Evolutionary conservation across 2,888 invertebrate genomes (phyloP).

Genomic region (Orchesellides sinensis): DNA sequence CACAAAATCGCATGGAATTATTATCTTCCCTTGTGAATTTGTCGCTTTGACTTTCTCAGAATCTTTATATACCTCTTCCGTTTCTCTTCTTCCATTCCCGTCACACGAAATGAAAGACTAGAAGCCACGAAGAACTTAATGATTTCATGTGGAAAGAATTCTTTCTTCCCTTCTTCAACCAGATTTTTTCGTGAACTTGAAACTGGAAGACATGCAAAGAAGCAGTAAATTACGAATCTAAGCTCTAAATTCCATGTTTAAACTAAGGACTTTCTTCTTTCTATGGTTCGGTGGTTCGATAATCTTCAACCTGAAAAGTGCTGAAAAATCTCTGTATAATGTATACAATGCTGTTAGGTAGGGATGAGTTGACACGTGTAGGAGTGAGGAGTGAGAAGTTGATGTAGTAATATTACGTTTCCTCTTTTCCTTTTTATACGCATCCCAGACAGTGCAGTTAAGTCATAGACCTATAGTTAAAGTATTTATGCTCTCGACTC

Average conservation of each 20-base stretch:
- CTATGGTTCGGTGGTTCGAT: neutral
- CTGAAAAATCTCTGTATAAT: neutral
- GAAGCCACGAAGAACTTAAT: neutral
- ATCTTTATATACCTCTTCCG: neutral
- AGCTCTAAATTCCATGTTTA: constrained; percentile 18
- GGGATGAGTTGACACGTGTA: constrained; percentile 6
- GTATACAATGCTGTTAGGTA: neutral
- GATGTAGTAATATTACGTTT: neutral
- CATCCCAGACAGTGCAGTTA: too few relatives aligned
- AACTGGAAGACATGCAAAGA: constrained; percentile 35
- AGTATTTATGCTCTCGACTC: too few relatives aligned
- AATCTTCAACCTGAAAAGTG: neutral
- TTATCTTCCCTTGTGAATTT: constrained; percentile 53
- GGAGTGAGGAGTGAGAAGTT: too few relatives aligned
- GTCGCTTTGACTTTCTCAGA: constrained; percentile 50
- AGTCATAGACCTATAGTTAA: too few relatives aligned
- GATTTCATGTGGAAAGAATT: constrained; percentile 42
- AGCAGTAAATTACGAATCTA: constrained; percentile 36
- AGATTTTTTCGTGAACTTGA: neutral
- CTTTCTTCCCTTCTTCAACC: constrained; percentile 10
- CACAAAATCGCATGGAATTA: constrained; percentile 48
- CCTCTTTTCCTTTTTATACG: too few relatives aligned
- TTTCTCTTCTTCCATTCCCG: neutral
- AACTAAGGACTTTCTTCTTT: constrained; percentile 7
- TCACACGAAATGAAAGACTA: neutral